These are phyloP conservation scores for Gortyna flavago DNA, from an alignment of 2,888 invertebrate species.

Conservation along the genomic window DNA sequence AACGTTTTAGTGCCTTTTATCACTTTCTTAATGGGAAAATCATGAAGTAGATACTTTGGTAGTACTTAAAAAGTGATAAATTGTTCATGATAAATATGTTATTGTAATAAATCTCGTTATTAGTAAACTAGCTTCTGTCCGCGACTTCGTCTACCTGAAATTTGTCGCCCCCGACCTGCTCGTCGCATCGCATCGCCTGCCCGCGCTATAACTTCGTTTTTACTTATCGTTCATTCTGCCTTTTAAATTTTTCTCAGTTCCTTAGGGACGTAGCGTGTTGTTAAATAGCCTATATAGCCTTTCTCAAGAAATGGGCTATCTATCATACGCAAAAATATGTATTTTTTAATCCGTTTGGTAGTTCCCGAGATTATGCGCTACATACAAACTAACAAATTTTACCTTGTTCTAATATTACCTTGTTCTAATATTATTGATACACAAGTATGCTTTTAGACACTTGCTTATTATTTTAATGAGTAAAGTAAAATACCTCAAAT, in stretches of 20 bases:
- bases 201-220: not conserved
- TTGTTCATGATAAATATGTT: too few relatives aligned
- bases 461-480: not conserved
- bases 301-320: not conserved
- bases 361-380: accelerated
- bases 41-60: not conserved
- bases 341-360: too few relatives aligned
- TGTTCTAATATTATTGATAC: not conserved
- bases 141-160: too few relatives aligned
- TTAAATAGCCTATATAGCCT: not conserved
- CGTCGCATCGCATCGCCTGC: not conserved
- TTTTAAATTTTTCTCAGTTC: not conserved
- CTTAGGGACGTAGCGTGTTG: not conserved
- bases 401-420: not conserved
- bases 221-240: too few relatives aligned
- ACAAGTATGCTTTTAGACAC: not conserved
- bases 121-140: not conserved
- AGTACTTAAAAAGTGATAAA: not conserved
- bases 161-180: not conserved
- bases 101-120: not conserved
- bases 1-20: not conserved
- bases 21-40: not conserved
- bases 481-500: constrained; percentile 2
- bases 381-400: not conserved
- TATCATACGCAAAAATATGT: not conserved